Base-by-base conservation (phyloP, 2,113 vertebrate genomes). In the Stegostoma tigrinum region DNA sequence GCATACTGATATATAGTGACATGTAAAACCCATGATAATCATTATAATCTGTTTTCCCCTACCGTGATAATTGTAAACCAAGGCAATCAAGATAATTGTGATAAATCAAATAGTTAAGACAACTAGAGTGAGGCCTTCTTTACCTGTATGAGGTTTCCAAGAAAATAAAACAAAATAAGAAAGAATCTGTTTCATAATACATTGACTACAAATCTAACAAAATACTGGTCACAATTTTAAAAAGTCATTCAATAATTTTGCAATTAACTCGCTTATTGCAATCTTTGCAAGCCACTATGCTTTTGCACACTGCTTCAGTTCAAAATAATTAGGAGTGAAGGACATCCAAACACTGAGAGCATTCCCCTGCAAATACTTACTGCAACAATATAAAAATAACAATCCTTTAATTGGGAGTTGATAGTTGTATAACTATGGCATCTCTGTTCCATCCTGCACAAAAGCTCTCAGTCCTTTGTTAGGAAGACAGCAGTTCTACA, bases 1-100 rank as follows among this genome's bases (percentile, higher is more conserved):
- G 94, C 68, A 52, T 52, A 72, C 94, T 95, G 94, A 95, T 72
- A 72, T 72, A 95, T 72, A 72, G 94, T 95, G 94, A 95, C 94
- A 72, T 95, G 94, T 95, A 72, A 95, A 95, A 95, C 94, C 94
- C 94, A 95, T 75, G 94, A 67, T 95, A 72, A 95, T 95, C 94
- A 95, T 95, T 95, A 70, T 95, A 95, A 95, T 95, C 94, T 72
- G 94, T 75, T 95, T 95, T 72, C 68, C 94, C 94, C 94, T 72
- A 95, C 94, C 94, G 94, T 95, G 94, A 72, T 95, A 70, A 95
- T 95, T 95, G 94, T 70, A 75, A 95, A 95, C 94, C 42, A 30
- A 72, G 68, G 94, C 45, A 95, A 75, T 95, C 94, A 72, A 48
- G 94, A 95, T 95, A 95, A 95, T 95, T 95, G 94, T 95, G 94